These are phyloP conservation scores for Desoria tigrina DNA, from an alignment of 2,888 invertebrate species.

Conservation along the genomic window DNA sequence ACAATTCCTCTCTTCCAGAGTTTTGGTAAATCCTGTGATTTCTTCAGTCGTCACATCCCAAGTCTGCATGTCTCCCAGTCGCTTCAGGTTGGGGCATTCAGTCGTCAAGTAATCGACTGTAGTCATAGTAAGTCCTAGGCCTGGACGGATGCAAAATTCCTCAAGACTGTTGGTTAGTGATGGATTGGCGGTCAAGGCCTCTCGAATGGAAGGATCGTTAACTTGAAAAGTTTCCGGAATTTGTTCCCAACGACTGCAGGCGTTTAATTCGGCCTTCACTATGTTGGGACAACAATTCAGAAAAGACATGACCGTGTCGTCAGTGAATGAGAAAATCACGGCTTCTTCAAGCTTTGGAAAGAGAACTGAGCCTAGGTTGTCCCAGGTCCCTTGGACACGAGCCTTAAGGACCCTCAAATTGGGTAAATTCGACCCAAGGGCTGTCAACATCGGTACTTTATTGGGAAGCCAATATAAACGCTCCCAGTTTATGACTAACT, in stretches of 20 bases:
- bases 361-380: neutral
- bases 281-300: slow-evolving; percentile 23
- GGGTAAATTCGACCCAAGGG: slow-evolving; percentile 24
- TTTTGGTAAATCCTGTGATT: slow-evolving; percentile 21
- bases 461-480: slow-evolving; percentile 23
- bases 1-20: slow-evolving; percentile 26
- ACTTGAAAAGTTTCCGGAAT: neutral
- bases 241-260: neutral
- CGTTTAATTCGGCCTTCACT: slow-evolving; percentile 29
- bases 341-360: slow-evolving; percentile 28
- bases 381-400: slow-evolving; percentile 27
- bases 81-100: slow-evolving; percentile 22
- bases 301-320: slow-evolving; percentile 23
- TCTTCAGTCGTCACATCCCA: slow-evolving; percentile 23
- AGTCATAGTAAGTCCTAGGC: neutral
- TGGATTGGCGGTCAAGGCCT: slow-evolving; percentile 4
- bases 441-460: slow-evolving; percentile 20
- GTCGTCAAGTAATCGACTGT: slow-evolving; percentile 14
- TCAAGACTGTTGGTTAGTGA: slow-evolving; percentile 11
- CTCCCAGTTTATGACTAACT: slow-evolving; percentile 29
- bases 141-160: slow-evolving; percentile 30
- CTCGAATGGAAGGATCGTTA: neutral
- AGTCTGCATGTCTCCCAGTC: slow-evolving; percentile 38
- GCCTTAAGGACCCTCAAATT: slow-evolving; percentile 24
- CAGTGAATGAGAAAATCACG: slow-evolving; percentile 29